Percentiles rank a stretch among this genome's conserved stretches.
phyloP scores from a whole-genome alignment of 2,797 vertebrate species.

The Syngnathus rostellatus region DNA sequence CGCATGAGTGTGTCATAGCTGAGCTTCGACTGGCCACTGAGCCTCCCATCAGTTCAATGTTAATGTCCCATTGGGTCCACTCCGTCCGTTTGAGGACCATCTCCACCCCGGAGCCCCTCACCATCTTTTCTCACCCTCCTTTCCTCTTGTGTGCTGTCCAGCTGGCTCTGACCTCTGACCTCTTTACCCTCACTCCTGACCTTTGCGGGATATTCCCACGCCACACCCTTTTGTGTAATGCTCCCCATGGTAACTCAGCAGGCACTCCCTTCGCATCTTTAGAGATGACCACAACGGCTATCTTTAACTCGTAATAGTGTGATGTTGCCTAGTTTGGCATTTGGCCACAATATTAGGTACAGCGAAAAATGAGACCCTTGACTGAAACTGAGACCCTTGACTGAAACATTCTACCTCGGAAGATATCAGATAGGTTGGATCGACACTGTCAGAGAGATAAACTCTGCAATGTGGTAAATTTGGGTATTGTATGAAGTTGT shows the following conservation, averaged over 20 bases:
- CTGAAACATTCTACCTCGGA: no score
- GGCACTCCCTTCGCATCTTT: conserved; percentile 61
- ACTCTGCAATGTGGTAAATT: background rate
- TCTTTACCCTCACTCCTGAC: conserved; percentile 73
- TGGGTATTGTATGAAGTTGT: background rate
- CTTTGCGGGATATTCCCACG: conserved; percentile 71
- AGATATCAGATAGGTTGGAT: background rate
- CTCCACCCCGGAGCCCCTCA: conserved; percentile 4
- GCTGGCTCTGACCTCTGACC: conserved; percentile 71
- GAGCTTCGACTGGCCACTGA: conserved; percentile 43
- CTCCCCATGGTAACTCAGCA: conserved; percentile 58
- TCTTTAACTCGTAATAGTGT: conserved; percentile 45
- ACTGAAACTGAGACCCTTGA: background rate
- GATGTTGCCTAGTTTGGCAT: conserved; percentile 46
- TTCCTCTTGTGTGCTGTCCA: conserved; percentile 74
- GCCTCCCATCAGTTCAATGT: conserved; percentile 69
- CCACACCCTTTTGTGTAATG: conserved; percentile 74
- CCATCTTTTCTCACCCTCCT: conserved; percentile 66
- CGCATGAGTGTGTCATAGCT: conserved; percentile 53
- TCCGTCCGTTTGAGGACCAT: conserved; percentile 36
- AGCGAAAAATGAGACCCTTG: background rate
- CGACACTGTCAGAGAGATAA: background rate
- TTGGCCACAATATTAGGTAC: background rate
- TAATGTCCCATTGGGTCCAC: conserved; percentile 63
- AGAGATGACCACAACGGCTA: conserved; percentile 34